These are phyloP conservation scores for Heptranchias perlo DNA, from an alignment of 2,113 vertebrate genomes.

Conservation along the genomic window DNA sequence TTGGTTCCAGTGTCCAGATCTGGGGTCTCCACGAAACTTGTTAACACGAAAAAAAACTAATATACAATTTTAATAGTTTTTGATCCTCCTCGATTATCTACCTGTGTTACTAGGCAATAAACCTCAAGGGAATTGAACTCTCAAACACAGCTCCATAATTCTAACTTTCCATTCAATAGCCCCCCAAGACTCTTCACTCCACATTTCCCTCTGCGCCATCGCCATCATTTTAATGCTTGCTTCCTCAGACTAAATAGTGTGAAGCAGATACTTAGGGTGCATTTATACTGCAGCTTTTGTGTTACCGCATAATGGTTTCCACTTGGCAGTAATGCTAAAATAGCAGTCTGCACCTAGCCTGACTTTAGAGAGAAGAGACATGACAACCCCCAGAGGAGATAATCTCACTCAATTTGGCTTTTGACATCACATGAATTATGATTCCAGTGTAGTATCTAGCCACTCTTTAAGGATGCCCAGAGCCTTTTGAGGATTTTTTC, in stretches of 20 bases:
- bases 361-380: background rate
- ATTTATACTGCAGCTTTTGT: background rate
- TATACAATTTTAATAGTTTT: background rate
- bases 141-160: background rate
- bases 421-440: background rate
- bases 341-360: background rate
- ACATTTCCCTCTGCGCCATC: background rate
- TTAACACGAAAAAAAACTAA: background rate
- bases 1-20: background rate
- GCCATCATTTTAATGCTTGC: background rate
- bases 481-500: background rate
- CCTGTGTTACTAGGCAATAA: background rate
- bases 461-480: background rate
- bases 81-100: background rate
- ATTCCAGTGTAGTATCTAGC: background rate
- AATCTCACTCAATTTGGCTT: background rate
- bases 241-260: background rate
- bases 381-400: background rate
- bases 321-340: background rate
- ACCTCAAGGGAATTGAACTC: background rate
- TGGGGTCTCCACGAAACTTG: background rate
- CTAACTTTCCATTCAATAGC: background rate
- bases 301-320: background rate
- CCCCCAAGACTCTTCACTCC: background rate
- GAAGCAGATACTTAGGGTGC: background rate